Percentiles rank a stretch among this genome's conserved stretches.
Evolutionary conservation across 2,888 invertebrate genomes (phyloP).

Genomic region (Leucozona laternaria): DNA sequence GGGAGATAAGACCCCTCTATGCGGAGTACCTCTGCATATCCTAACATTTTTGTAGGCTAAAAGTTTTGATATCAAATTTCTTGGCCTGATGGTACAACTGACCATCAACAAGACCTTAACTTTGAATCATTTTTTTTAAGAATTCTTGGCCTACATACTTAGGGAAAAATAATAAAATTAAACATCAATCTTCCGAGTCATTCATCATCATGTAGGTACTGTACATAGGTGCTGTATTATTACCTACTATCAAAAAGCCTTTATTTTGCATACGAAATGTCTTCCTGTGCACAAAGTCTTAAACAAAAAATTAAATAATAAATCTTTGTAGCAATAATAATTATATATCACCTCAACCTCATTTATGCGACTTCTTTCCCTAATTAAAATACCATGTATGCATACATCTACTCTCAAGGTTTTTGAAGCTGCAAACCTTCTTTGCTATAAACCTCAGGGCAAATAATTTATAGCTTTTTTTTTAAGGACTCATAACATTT

Average conservation of each 20-base stretch:
- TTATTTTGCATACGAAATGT: background rate
- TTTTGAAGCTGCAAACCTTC: background rate
- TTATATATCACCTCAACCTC: background rate
- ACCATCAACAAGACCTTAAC: no score
- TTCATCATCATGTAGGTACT: no score
- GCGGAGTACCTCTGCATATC: no score
- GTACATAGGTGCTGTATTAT: background rate
- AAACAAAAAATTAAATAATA: background rate
- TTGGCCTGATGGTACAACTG: no score
- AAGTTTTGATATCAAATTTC: no score
- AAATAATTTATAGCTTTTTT: conserved; percentile 3
- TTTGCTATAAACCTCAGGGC: background rate
- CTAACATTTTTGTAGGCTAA: no score
- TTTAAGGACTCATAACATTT: conserved; percentile 20
- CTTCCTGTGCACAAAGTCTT: background rate
- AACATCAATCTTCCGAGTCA: background rate
- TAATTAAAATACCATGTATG: background rate
- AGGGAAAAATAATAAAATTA: background rate
- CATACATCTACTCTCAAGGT: no score
- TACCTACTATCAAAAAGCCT: background rate
- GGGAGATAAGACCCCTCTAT: no score
- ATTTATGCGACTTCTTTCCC: background rate
- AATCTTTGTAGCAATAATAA: background rate
- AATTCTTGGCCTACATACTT: no score
- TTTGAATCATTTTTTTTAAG: no score